Conservation (phyloP, 2,797 vertebrate genomes). For the Fistularia tabacaria region DNA sequence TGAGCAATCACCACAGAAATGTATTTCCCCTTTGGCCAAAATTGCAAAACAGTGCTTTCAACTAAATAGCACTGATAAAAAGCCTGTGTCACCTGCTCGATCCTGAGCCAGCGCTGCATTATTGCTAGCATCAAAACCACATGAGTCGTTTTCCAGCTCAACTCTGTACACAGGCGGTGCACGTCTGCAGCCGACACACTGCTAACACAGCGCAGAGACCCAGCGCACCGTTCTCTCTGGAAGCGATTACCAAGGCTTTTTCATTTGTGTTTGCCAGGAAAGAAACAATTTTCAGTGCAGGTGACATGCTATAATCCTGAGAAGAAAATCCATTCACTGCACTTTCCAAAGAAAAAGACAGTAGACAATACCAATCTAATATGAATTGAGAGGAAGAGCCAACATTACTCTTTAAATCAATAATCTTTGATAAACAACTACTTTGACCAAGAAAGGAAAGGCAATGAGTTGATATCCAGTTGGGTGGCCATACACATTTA, state of each 20-base stretch:
- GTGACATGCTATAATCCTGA: conserved; percentile 33
- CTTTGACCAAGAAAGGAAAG: no score
- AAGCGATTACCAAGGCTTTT: conserved; percentile 17
- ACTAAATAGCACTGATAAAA: conserved; percentile 52
- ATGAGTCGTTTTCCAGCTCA: conserved; percentile 47
- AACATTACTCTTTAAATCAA: no score
- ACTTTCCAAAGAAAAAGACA: conserved; percentile 15
- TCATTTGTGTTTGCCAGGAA: conserved; percentile 19
- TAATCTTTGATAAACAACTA: no score
- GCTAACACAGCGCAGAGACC: no score
- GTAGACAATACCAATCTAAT: no score
- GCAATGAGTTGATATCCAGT: no score
- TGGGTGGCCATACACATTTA: no score
- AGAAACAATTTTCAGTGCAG: conserved; percentile 30
- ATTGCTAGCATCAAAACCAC: conserved; percentile 48
- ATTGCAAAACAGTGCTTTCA: conserved; percentile 8
- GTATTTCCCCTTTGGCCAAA: no score
- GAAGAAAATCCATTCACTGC: conserved; percentile 12
- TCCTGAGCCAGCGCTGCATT: conserved; percentile 32
- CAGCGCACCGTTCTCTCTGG: conserved; percentile 10
- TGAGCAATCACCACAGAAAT: no score
- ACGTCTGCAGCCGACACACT: no score
- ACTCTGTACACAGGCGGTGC: conserved; percentile 11
- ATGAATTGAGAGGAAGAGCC: no score
- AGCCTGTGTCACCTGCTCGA: conserved; percentile 49